Evolutionary conservation across 2,797 vertebrate species (phyloP), one percentile per base, ranked within the genome.

Genomic region (Salmo trutta): DNA sequence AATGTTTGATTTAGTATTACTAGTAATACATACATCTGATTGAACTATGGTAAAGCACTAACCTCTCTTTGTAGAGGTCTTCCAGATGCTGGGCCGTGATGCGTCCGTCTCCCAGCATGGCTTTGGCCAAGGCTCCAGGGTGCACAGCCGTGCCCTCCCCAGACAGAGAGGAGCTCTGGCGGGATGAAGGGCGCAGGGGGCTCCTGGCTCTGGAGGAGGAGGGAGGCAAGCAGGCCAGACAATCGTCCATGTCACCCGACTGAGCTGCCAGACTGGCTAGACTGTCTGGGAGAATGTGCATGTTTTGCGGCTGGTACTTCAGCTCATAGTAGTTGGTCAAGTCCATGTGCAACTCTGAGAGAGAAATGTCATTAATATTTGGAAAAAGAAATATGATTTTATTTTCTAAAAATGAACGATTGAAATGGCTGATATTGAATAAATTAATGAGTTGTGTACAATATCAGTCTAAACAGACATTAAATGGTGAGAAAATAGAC

Each of bases 41-140:
- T 31, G 29, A 69, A 41, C 19, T 7, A 69, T 17, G 67, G 17
- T 17, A 69, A 69, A 19, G 12, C 17, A 3, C 88, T 93, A 77
- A 97, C 98, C 97, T 95, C 88, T 99, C 97, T n/a, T 95, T 94
- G 87, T 96, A 96, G 53, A 99, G 94, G 79, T 99, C 97, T 84
- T 96, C 96, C 84, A 97, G 87, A 73, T 96, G 91, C 71, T 95
- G 90, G 51, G 95, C 89, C 0, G 95, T 95, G 82, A 94, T 90
- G n/a, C 93, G 88, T 56, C 94, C 94, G 24, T 97, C 96, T 31
- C 93, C 94, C 4, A 91, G 86, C 17, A 91, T 76, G 0, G 90
- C 91, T 0, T 88, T 92, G 78, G 95, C 91, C 0, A 93, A 92
- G 0, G 91, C 70, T 29, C 86, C 71, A 12, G 91, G 88, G 85